Base-by-base conservation (phyloP, 2,113 vertebrate genomes). In the Romanogobio albipinnatus region DNA sequence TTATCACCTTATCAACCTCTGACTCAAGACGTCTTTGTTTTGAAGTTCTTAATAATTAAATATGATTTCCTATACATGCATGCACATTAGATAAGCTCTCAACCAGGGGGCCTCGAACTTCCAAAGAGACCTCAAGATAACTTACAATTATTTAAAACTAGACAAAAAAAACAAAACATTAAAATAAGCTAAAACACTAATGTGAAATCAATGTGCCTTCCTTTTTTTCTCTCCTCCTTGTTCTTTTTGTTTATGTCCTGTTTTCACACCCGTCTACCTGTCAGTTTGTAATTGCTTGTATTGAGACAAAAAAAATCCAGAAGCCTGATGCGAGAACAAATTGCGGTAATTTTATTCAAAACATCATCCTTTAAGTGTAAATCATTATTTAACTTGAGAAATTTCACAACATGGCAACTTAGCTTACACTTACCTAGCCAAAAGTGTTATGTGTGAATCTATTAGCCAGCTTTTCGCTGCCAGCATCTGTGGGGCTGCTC, bases 401-500 rank as follows among this genome's bases (percentile, higher is more conserved):
- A 43, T 39, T 66, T 81, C 29, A 43, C 64, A 58, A 39, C 64
- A 56, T 71, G 81, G 10, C 64, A 56, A 56, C 29, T 82, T 56
- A 7, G 43, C 49, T 56, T 43, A 10, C 49, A 49, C 66, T 8
- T 51, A 56, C 9, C 49, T 82, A 64, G 53, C 58, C 11, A 53
- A 39, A 85, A 29, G 33, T 39, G 11, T 43, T 58, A 10, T 36
- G 66, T 58, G 49, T 71, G 49, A 71, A 82, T 70, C 61, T 49
- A 81, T 81, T 82, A 71, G 66, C 13, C 49, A 71, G 47, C 7
- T 7, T 71, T 53, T 53, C 0, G 10, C 33, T 82, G 81, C 66
- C 75, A 83, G 58, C 59, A 61, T 79, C 47, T 61, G 53, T 70
- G 85, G 49, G 56, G 53, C 43, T 66, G 64, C 68, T 26, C n/a